These are phyloP conservation scores for Egretta garzetta DNA, from an alignment of 2,113 vertebrate species.

Conservation along the genomic window DNA sequence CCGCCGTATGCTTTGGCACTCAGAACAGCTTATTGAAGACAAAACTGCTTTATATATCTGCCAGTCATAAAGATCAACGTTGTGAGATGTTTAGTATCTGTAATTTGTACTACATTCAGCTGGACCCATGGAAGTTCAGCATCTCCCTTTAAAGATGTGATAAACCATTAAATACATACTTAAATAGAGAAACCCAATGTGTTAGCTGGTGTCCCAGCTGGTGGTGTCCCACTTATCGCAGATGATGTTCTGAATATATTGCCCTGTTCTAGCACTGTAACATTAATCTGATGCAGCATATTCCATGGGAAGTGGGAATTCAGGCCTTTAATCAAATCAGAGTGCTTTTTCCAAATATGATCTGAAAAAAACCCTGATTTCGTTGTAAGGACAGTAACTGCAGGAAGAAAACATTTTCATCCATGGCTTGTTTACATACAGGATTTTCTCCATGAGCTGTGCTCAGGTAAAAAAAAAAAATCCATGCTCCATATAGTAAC, in stretches of 20 bases:
- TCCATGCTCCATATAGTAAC: not conserved
- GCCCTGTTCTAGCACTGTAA: not conserved
- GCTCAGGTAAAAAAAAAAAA: not conserved
- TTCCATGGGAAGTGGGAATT: not conserved
- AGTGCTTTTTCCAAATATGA: not conserved
- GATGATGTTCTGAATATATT: not conserved
- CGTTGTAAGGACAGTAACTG: not conserved
- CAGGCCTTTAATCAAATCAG: not conserved
- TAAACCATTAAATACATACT: not conserved
- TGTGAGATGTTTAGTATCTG: not conserved
- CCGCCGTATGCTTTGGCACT: accelerated
- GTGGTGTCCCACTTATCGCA: not conserved
- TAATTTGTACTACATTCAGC: not conserved
- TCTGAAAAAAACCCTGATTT: not conserved
- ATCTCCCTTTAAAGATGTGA: not conserved
- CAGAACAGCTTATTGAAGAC: not conserved
- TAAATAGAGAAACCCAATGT: not conserved
- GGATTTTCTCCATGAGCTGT: not conserved
- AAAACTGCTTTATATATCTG: not conserved
- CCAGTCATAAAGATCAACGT: not conserved
- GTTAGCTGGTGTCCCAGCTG: not conserved
- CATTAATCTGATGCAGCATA: not conserved
- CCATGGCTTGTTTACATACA: not conserved
- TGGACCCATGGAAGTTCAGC: not conserved
- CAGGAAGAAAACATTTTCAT: not conserved